Evolutionary conservation across 2,113 vertebrate species (phyloP).

Genomic region (Urocolius indicus): DNA sequence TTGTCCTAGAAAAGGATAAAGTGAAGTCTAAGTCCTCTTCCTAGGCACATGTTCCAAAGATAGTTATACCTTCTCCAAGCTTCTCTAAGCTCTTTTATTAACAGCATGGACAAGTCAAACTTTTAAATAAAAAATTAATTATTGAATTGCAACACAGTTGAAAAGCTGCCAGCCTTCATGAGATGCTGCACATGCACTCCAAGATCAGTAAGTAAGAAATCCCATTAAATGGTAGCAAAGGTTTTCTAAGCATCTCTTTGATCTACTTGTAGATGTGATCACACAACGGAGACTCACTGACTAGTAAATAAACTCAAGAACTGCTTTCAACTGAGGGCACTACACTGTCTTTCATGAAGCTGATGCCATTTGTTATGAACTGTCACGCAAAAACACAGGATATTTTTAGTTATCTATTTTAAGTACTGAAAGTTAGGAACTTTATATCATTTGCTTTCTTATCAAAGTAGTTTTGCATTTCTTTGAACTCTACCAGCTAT

Average conservation of each 20-base stretch:
- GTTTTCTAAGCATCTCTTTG: background rate
- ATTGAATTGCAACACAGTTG: background rate
- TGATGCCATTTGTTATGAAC: background rate
- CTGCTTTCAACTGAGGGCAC: background rate
- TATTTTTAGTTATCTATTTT: background rate
- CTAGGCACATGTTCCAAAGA: background rate
- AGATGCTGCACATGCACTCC: background rate
- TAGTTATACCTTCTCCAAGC: background rate
- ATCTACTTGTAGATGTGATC: background rate
- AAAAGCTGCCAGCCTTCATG: background rate
- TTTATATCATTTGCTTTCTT: background rate
- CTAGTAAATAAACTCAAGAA: background rate
- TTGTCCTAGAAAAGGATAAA: background rate
- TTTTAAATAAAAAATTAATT: background rate
- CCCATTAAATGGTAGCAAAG: background rate
- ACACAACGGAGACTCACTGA: background rate
- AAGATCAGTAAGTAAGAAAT: background rate
- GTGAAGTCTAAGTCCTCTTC: background rate
- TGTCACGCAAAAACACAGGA: background rate
- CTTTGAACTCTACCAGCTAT: background rate
- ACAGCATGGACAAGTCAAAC: background rate
- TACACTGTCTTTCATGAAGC: background rate
- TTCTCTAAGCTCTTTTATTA: background rate
- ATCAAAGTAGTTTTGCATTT: background rate
- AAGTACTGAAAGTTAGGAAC: background rate